Base-by-base conservation (phyloP, 2,888 invertebrate genomes). In the Pharmacophagus antenor region DNA sequence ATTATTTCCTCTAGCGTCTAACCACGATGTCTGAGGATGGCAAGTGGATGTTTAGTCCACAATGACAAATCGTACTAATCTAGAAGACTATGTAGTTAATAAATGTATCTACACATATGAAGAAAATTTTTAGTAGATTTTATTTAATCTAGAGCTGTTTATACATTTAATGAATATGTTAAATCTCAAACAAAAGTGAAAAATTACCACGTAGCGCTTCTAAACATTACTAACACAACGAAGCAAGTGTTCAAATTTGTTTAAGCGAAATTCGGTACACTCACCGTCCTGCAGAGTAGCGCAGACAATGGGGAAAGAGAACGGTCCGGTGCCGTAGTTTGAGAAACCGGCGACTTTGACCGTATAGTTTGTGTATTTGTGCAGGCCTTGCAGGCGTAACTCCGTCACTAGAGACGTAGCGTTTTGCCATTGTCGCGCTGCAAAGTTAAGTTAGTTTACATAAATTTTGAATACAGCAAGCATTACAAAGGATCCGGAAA, bases 321-420 rank as follows among this genome's bases (percentile, higher is more conserved):
- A 92, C 22, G 95, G 93, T 3, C 97, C 97, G 70, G 96, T 95
- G 1, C 97, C 97, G 56, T 95, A 95, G 69, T 95, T 93, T 0
- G 97, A 97, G 79, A 94, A 96, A 1, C 97, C 97, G 67, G 96
- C 90, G 17, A 97, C 95, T 80, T 95, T 94, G 68, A 97, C 93
- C 27, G 96, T 96, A 81, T 97, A 97, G 91, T 97, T 97, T 27
- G 96, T 95, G 76, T 93, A 96, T 79, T 96, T 96, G 71, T 94
- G 92, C 62, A 97, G 84, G 2, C 95, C 94, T 81, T 95, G 95
- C 56, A 96, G 83, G 68, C 95, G 94, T 8, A 95, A 93, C 77
- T 96, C 95, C 54, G 94, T 93, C 73, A 95, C 95, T 15, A 95
- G 92, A 4, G 95, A 95, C 3, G 91, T 92, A 22, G 85, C 79